Conservation (phyloP, 2,888 invertebrate species). For the Tanypteryx hageni region DNA sequence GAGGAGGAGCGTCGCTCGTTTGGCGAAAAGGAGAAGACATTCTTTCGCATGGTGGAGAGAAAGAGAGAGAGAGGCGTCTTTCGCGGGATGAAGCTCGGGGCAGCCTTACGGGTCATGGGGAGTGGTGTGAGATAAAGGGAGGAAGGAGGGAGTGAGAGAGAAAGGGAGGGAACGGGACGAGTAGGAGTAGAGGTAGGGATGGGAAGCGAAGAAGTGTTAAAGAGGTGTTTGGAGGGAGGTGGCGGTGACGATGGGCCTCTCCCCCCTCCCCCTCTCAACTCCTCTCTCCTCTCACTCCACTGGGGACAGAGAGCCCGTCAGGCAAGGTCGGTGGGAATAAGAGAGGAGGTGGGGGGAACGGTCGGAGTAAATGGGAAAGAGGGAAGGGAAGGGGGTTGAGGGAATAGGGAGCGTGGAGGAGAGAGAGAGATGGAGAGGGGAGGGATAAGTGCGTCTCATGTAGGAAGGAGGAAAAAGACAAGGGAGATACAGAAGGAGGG, state of each 20-base stretch:
- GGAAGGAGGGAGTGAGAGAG: not conserved
- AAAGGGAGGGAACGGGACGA: not conserved
- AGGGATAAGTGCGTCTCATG: constrained; percentile 17
- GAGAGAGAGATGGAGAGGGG: not conserved
- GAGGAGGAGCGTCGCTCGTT: constrained; percentile 30
- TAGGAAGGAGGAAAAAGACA: not conserved
- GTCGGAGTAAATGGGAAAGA: not conserved
- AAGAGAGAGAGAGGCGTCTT: not conserved
- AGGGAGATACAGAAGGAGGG: not conserved
- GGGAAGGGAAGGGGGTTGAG: not conserved
- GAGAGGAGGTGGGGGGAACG: not conserved
- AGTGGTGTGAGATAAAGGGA: not conserved
- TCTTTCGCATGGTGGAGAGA: constrained; percentile 21
- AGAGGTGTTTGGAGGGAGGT: constrained; percentile 55
- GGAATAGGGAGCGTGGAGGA: not conserved
- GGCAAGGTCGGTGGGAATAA: constrained; percentile 58
- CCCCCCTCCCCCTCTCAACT: no score
- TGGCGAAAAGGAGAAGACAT: constrained; percentile 29
- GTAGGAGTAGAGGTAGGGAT: not conserved
- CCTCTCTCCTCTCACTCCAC: not conserved
- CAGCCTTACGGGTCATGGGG: constrained; percentile 3
- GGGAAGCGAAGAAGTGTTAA: constrained; percentile 54
- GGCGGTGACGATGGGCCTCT: not conserved
- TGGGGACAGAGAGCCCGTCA: constrained; percentile 54
- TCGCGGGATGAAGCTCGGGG: constrained; percentile 21